Conservation (phyloP, 2,888 invertebrate species). For the Thereva unica region DNA sequence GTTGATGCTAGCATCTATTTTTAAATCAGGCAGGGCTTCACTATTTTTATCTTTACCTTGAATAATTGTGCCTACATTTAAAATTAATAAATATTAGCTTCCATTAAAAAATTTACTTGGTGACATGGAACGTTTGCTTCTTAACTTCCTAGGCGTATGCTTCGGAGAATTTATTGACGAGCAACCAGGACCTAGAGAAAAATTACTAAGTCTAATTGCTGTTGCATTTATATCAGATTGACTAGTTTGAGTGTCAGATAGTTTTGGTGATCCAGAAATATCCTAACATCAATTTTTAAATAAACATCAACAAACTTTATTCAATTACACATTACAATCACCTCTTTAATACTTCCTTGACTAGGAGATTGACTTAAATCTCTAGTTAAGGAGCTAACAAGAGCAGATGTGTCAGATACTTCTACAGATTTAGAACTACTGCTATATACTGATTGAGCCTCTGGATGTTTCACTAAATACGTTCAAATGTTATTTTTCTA, state of each 20-base stretch:
- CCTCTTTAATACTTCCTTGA: slow-evolving; percentile 51
- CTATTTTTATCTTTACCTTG: slow-evolving; percentile 11
- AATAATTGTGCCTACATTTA: slow-evolving; percentile 6
- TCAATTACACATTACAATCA: slow-evolving; percentile 14
- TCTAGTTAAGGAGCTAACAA: slow-evolving; percentile 65
- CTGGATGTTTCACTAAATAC: slow-evolving; percentile 37
- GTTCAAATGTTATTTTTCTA: neutral
- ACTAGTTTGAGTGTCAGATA: slow-evolving; percentile 48
- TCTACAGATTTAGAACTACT: slow-evolving; percentile 49
- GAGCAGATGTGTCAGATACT: slow-evolving; percentile 65
- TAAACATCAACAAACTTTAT: slow-evolving; percentile 1
- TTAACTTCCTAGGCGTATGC: slow-evolving; percentile 49
- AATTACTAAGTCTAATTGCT: slow-evolving; percentile 57
- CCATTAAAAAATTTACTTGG: neutral
- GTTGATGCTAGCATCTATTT: slow-evolving; percentile 46
- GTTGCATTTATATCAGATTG: slow-evolving; percentile 49
- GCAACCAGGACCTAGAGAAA: slow-evolving; percentile 56
- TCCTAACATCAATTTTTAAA: slow-evolving; percentile 29
- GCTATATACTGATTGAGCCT: slow-evolving; percentile 44
- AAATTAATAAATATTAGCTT: neutral
- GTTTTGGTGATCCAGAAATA: slow-evolving; percentile 39
- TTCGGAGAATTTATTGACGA: slow-evolving; percentile 55
- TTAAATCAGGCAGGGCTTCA: slow-evolving; percentile 18
- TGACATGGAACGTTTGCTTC: slow-evolving; percentile 38
- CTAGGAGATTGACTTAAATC: slow-evolving; percentile 66